Evolutionary conservation across 2,797 vertebrate species (phyloP).

Genomic region (Xiphorhynchus erythropygius): DNA sequence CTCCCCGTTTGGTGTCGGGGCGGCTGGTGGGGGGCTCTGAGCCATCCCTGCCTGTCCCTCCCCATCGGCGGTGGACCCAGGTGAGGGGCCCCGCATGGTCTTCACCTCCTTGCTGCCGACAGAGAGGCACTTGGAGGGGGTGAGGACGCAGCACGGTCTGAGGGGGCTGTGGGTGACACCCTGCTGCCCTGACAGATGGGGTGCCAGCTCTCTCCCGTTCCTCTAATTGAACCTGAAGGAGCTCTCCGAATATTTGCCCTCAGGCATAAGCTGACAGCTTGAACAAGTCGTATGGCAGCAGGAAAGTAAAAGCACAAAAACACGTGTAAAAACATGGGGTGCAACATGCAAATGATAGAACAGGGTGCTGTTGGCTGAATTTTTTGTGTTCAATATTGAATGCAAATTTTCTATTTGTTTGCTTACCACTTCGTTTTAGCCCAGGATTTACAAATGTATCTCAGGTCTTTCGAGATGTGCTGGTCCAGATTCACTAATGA

Average conservation of each 20-base stretch:
- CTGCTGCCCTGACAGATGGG: fast-evolving
- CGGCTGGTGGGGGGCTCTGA: background rate
- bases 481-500: background rate
- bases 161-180: background rate
- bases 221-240: background rate
- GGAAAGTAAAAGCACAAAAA: background rate
- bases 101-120: fast-evolving
- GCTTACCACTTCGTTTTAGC: background rate
- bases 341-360: background rate
- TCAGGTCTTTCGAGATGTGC: background rate
- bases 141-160: fast-evolving
- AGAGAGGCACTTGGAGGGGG: background rate
- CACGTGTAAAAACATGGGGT: fast-evolving
- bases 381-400: background rate
- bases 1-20: background rate
- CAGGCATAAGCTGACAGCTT: too few species aligned
- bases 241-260: too few species aligned
- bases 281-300: too few species aligned
- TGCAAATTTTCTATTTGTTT: background rate
- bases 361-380: background rate
- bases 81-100: fast-evolving
- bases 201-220: too few species aligned
- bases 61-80: fast-evolving
- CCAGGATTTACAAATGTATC: background rate
- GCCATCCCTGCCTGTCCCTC: too few species aligned